These are phyloP conservation scores for Caenorhabditis elegans DNA, from an alignment of 1,140 invertebrate genomes.

Conservation along the genomic window DNA sequence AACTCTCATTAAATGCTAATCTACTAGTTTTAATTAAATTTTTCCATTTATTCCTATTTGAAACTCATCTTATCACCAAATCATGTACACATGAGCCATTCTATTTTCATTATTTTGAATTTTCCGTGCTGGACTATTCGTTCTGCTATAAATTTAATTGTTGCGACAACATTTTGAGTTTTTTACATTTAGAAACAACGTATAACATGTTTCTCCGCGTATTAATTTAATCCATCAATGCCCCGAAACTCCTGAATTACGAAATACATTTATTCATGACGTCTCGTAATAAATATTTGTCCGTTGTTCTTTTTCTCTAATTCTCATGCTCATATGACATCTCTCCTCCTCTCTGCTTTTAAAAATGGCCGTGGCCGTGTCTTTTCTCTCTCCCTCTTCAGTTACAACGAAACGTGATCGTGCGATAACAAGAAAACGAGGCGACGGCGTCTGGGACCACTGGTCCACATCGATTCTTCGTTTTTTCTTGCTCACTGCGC, in stretches of 20 bases:
- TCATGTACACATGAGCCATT: too few species aligned
- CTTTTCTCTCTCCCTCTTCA: not conserved
- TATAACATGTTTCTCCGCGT: too few species aligned
- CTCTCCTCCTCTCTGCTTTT: not conserved
- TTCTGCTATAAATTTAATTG: too few species aligned
- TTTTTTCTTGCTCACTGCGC: not conserved
- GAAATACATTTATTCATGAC: not conserved
- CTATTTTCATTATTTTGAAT: not conserved
- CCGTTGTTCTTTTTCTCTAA: not conserved
- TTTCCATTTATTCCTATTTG: not conserved
- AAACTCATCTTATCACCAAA: too few species aligned
- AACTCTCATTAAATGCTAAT: not conserved
- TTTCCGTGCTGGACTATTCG: too few species aligned
- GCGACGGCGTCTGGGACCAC: not conserved
- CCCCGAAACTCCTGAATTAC: not conserved
- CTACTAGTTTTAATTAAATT: not conserved
- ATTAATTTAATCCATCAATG: too few species aligned
- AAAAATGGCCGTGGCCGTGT: not conserved
- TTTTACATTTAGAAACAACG: too few species aligned
- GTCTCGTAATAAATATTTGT: not conserved
- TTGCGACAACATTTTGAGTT: too few species aligned
- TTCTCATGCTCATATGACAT: not conserved
- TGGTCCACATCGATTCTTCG: slow-evolving; percentile 8
- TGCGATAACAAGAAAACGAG: not conserved
- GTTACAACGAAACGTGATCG: slow-evolving; percentile 30